Base-by-base conservation (phyloP, 1,140 invertebrate species). In the Drosophila subobscura region DNA sequence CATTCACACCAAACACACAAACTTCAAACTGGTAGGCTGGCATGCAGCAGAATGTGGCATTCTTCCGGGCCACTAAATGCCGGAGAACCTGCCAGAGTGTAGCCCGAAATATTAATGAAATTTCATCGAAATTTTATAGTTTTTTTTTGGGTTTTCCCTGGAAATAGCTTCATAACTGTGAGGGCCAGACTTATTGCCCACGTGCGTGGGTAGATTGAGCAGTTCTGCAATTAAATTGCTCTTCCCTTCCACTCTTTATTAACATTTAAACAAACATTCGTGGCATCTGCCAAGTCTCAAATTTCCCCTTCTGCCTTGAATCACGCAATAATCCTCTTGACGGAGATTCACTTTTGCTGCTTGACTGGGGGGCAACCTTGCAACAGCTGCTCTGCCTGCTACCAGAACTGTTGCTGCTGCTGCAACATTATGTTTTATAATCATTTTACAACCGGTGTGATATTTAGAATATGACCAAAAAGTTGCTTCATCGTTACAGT, bases 361-460 rank as follows among this genome's bases (percentile, higher is more conserved):
- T 59, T 25, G 46, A 22, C 44, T 14, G 20, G 14, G 44, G 20
- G 14, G 44, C 16, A 45, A 3, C 4, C 22, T 25, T 20, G 14
- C 25, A 44, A 20, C 40, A 4, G 3, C 3, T 49, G 5, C 20
- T 5, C 22, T 22, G 16, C 8, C 23, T 14, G n/a, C 12, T 16
- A 45, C 33, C 33, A 10, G 8, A 10, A 0, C 33, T 20, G 16
- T 23, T 65, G 27, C 47, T 40, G 7, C 49, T 27, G 33, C 54
- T 57, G 41, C 51, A 33, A 58, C 71, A 88, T 88, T 88, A 86
- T 76, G 65, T 78, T 88, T 88, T 88, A 88, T 86, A 86, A 86
- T 88, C 78, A 88, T 83, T 83, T 86, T 79, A 88, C 74, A 86
- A 78, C 71, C 83, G 74, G 77, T 86, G 74, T 83, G 78, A 78